A percentile compares a stretch with the other conserved stretches of the same genome.
Evolutionary conservation across 2,888 invertebrate species (phyloP).

Genomic region (Noctua janthe): DNA sequence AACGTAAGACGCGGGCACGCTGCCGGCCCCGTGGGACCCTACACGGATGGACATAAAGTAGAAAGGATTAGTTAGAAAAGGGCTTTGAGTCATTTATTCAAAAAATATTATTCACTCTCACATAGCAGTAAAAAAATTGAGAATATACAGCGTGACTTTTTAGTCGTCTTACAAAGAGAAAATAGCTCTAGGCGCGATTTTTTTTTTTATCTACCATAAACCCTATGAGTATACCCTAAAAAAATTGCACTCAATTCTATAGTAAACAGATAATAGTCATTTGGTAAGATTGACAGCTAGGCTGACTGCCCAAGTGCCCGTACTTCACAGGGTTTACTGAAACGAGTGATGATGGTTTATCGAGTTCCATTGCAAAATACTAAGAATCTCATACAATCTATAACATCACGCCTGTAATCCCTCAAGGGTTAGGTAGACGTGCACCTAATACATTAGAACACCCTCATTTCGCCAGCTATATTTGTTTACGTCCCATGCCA

Average conservation of each 20-base stretch:
- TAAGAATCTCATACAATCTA: background rate
- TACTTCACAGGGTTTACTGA: background rate
- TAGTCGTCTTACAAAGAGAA: no score
- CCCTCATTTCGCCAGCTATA: background rate
- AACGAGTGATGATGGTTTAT: background rate
- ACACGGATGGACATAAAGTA: background rate
- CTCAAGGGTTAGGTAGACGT: background rate
- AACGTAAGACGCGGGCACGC: conserved; percentile 48
- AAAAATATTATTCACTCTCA: no score
- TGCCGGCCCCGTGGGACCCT: conserved; percentile 47
- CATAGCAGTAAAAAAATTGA: background rate
- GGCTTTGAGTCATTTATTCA: background rate
- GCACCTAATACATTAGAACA: background rate
- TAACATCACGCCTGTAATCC: background rate
- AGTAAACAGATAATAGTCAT: background rate
- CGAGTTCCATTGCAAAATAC: background rate
- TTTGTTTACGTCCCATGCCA: background rate
- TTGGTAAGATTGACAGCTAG: background rate
- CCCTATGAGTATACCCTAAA: no score
- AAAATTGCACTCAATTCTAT: background rate
- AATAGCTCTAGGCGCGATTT: no score
- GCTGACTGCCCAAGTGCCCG: background rate
- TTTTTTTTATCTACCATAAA: no score
- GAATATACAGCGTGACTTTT: background rate
- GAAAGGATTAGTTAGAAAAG: conserved; percentile 34